Conservation (phyloP, 2,888 invertebrate species). For the Pristionchus exspectatus region DNA sequence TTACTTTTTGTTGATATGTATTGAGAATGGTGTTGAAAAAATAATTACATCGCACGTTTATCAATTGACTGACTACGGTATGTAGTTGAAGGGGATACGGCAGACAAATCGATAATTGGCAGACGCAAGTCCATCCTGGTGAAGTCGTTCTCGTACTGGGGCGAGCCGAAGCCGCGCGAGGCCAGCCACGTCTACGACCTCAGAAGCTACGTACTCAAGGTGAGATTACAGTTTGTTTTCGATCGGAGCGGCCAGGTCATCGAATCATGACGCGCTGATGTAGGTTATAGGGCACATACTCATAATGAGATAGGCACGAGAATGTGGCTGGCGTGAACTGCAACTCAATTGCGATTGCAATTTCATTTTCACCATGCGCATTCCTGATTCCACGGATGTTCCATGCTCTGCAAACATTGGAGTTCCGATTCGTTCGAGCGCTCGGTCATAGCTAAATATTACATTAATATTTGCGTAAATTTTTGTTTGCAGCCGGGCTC, state of each 20-base stretch:
- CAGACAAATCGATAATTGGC: not conserved
- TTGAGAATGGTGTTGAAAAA: not conserved
- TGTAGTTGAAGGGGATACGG: not conserved
- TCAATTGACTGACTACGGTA: too few species aligned
- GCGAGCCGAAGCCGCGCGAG: constrained; percentile 86
- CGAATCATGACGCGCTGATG: not conserved
- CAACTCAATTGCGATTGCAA: too few species aligned
- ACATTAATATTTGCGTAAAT: too few species aligned
- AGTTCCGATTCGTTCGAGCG: not conserved
- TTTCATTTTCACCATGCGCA: too few species aligned
- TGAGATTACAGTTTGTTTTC: constrained; percentile 9
- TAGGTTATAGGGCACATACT: not conserved
- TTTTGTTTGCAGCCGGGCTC: constrained; percentile 88
- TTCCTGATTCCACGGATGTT: not conserved
- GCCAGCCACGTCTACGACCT: constrained; percentile 94
- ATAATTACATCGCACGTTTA: too few species aligned
- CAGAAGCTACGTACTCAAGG: constrained; percentile 90
- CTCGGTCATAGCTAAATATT: not conserved
- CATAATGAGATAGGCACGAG: too few species aligned
- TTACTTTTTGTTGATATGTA: too few species aligned
- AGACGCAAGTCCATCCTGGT: constrained; percentile 86
- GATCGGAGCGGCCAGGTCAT: too few species aligned
- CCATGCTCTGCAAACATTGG: not conserved
- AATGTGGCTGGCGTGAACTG: too few species aligned
- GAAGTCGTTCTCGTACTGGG: constrained; percentile 97